These are phyloP conservation scores for Heliopora coerulea DNA, from an alignment of 92 coral and sea anemone genomes.

Conservation along the genomic window DNA sequence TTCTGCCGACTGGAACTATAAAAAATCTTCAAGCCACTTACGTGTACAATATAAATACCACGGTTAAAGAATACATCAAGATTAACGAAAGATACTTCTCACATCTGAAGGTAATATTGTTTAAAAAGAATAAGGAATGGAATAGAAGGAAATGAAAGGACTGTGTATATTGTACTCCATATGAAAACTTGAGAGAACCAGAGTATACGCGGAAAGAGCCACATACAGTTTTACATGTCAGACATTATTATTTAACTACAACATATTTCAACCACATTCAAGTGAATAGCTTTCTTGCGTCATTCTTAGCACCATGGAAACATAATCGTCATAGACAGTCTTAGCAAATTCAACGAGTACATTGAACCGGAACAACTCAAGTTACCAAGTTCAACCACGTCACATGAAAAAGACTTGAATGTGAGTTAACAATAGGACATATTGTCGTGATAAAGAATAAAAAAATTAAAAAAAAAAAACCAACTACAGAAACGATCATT, in stretches of 20 bases:
- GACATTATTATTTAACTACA: too few relatives aligned
- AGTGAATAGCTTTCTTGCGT: too few relatives aligned
- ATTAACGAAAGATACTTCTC: slow-evolving; percentile 79
- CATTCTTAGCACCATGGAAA: slow-evolving; percentile 66
- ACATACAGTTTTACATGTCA: too few relatives aligned
- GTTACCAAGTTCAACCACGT: slow-evolving; percentile 82
- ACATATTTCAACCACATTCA: too few relatives aligned
- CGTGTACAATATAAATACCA: slow-evolving; percentile 79
- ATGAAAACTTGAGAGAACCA: too few relatives aligned
- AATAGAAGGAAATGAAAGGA: too few relatives aligned
- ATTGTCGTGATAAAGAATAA: not conserved
- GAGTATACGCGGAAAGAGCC: too few relatives aligned
- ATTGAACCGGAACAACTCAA: slow-evolving; percentile 70
- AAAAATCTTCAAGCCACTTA: slow-evolving; percentile 73
- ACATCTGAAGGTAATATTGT: slow-evolving; percentile 69
- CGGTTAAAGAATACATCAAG: slow-evolving; percentile 79
- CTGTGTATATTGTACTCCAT: too few relatives aligned
- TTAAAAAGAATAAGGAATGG: too few relatives aligned
- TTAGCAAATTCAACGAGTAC: slow-evolving; percentile 79
- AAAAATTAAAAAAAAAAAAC: too few relatives aligned
- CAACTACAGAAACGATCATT: not conserved
- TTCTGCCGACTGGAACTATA: slow-evolving; percentile 59
- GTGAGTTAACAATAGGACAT: slow-evolving; percentile 31
- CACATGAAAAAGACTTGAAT: slow-evolving; percentile 90
- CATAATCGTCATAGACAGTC: slow-evolving; percentile 80